These are phyloP conservation scores for Priocnemis perturbator DNA, from an alignment of 2,888 invertebrate species.

Conservation along the genomic window DNA sequence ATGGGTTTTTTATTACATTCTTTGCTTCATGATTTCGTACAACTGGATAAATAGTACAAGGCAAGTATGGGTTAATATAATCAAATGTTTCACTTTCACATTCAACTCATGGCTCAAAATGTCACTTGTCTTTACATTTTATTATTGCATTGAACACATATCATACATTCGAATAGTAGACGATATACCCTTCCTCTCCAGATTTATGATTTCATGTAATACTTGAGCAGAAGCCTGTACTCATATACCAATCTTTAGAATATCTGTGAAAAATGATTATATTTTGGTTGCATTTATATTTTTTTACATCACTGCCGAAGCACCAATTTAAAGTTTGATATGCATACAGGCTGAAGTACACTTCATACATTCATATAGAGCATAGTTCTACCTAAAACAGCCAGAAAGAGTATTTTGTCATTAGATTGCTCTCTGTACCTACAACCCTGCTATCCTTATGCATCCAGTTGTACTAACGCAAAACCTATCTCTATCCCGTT, in stretches of 20 bases:
- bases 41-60: conserved; percentile 74
- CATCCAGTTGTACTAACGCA: conserved; percentile 71
- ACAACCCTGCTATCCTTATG: conserved; percentile 64
- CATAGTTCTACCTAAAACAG: background rate
- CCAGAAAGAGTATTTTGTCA: conserved; percentile 15
- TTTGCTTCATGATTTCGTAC: conserved; percentile 73
- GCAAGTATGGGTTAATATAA: conserved; percentile 70
- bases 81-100: conserved; percentile 44
- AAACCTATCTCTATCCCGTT: conserved; percentile 28
- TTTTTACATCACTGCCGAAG: too few relatives aligned
- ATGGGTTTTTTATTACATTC: conserved; percentile 63
- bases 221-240: conserved; percentile 22
- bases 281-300: too few relatives aligned
- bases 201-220: conserved; percentile 26
- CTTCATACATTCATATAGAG: background rate
- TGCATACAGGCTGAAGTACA: background rate
- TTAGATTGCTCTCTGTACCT: conserved; percentile 43
- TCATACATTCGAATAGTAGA: conserved; percentile 34
- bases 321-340: background rate
- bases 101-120: conserved; percentile 34
- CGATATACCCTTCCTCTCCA: conserved; percentile 50
- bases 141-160: conserved; percentile 50
- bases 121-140: conserved; percentile 45
- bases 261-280: too few relatives aligned
- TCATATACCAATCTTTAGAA: background rate